Evolutionary conservation across 2,113 vertebrate species (phyloP), one percentile per base, ranked within the genome.

Genomic region (Cynoglossus semilaevis): DNA sequence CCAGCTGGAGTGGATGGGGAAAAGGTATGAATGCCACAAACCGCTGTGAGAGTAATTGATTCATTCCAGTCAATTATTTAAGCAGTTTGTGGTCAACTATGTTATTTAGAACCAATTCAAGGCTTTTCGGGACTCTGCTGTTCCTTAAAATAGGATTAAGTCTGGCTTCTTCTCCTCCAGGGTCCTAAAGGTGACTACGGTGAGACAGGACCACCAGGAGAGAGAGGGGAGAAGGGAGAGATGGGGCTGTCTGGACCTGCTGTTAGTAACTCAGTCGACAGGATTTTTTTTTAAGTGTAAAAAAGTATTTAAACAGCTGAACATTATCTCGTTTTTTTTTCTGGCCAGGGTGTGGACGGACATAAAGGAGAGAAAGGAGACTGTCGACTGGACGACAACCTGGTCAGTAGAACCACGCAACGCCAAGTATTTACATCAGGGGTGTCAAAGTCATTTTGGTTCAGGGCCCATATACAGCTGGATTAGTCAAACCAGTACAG

Each of bases 301-400:
- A 15, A 29, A 49, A 49, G 6, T 37, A 34, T 1, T 19, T 38
- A 37, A 42, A 34, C 43, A 45, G 2, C 36, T 45, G 40, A 42
- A 34, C 12, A 58, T 57, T 15, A 58, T 67, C 5, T 64, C 51
- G 9, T 6, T 75, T 12, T 17, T 37, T 22, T 34, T 76, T 19
- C 81, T 7, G 65, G 34, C 53, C 57, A 98, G 96, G 95, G 94
- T 11, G 47, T 90, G 67, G 93, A 93, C 2, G 96, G 94, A 51
- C 91, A 88, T 19, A 96, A 91, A 79, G 96, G 96, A 64, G 93
- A 96, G 47, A 96, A 90, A 66, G 95, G 95, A 58, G 93, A 96
- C 72, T 90, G 90, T 0, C 91, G 92, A 5, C 81, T 95, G 53
- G 92, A 93, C 50, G 94, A 96, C 47, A 94, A 92, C 71, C 88